A percentile compares a stretch with the other conserved stretches of the same genome.
Evolutionary conservation across 2,888 invertebrate genomes (phyloP).

Genomic region (Monoplex corrugatus): DNA sequence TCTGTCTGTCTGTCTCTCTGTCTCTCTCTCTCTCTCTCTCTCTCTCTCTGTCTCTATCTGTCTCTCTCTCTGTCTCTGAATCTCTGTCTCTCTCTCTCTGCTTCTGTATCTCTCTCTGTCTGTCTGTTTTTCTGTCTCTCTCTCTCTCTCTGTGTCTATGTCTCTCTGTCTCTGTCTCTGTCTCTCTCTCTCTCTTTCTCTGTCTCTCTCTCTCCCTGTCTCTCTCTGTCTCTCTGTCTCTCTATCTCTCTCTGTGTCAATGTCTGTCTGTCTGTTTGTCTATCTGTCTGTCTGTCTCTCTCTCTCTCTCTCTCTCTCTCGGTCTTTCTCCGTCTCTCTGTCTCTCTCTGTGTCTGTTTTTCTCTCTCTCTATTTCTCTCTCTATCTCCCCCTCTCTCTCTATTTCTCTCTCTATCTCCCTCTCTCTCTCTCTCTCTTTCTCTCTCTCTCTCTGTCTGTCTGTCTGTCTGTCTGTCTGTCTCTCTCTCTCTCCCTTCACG

Average conservation of each 20-base stretch:
- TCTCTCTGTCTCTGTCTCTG: neutral
- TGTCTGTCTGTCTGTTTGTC: too few relatives aligned
- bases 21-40: neutral
- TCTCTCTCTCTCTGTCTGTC: too few relatives aligned
- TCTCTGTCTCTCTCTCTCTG: neutral
- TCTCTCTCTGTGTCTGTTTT: too few relatives aligned
- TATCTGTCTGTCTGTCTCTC: neutral
- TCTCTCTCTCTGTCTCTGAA: neutral
- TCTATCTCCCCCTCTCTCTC: neutral
- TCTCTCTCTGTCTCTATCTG: neutral
- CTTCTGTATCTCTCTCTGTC: neutral
- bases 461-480: constrained; percentile 33
- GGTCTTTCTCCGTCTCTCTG: neutral
- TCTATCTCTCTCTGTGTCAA: neutral
- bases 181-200: neutral
- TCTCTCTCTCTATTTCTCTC: neutral
- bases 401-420: neutral
- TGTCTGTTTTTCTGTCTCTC: neutral
- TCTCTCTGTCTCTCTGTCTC: neutral
- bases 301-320: neutral
- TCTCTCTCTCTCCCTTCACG: too few relatives aligned
- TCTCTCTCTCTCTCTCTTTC: neutral
- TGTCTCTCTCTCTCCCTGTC: neutral
- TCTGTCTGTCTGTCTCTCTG: neutral
- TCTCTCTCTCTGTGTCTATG: neutral